phyloP scores from a whole-genome alignment of 2,888 invertebrate genomes.

The Tryphoninae sp. region DNA sequence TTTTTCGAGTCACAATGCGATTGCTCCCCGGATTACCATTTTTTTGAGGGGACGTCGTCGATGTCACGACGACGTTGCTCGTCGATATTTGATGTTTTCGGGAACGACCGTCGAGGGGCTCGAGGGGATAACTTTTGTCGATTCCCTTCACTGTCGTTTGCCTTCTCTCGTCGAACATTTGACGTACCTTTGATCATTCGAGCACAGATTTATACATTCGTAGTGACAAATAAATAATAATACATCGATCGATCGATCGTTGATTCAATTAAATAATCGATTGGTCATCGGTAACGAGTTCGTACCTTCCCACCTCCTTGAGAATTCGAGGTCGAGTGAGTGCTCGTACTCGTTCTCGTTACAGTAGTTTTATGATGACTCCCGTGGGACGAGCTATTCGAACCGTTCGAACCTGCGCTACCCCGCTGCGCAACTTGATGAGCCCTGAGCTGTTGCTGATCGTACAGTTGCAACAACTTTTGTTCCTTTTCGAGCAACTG shows the following conservation, averaged over 20 bases:
- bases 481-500: slow-evolving; percentile 91
- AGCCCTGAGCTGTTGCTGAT: slow-evolving; percentile 86
- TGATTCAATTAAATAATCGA: background rate
- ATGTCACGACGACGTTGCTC: slow-evolving; percentile 69
- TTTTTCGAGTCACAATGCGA: slow-evolving; percentile 77
- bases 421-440: slow-evolving; percentile 84
- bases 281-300: background rate
- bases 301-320: slow-evolving; percentile 76
- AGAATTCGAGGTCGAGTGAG: slow-evolving; percentile 72
- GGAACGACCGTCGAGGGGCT: slow-evolving; percentile 86
- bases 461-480: slow-evolving; percentile 88
- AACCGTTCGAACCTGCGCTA: slow-evolving; percentile 82
- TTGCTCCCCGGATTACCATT: slow-evolving; percentile 79
- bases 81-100: slow-evolving; percentile 72
- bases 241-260: background rate
- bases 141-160: slow-evolving; percentile 86
- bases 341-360: slow-evolving; percentile 70
- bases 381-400: slow-evolving; percentile 74
- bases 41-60: slow-evolving; percentile 70
- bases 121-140: slow-evolving; percentile 91
- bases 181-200: slow-evolving; percentile 85
- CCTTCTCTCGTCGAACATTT: slow-evolving; percentile 93
- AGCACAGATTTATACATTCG: slow-evolving; percentile 27
- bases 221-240: slow-evolving; percentile 8
- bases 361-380: slow-evolving; percentile 70